These are phyloP conservation scores for Microctenopoma lineatum DNA, from an alignment of 2,797 vertebrate genomes.

Conservation along the genomic window DNA sequence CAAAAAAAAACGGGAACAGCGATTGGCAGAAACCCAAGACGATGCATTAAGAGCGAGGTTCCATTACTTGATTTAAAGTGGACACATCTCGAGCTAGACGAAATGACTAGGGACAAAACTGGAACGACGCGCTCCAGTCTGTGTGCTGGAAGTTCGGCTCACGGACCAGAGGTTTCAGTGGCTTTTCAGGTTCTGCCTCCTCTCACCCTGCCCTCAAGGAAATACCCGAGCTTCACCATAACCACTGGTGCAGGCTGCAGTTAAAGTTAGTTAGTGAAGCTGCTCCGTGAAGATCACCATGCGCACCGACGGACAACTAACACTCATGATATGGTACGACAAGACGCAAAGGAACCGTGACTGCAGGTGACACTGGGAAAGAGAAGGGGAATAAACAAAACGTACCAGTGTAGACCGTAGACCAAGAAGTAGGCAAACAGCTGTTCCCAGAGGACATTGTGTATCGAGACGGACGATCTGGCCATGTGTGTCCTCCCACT, in stretches of 20 bases:
- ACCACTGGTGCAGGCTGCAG: conserved; percentile 9
- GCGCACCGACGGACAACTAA: no score
- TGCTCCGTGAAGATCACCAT: neutral
- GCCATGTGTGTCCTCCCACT: conserved; percentile 22
- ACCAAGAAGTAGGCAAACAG: neutral
- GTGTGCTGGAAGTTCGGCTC: neutral
- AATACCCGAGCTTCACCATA: conserved; percentile 20
- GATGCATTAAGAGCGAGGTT: conserved; percentile 1
- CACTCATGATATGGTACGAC: no score
- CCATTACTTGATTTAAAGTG: conserved; percentile 17
- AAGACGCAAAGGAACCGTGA: no score
- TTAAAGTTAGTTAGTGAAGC: conserved; percentile 1
- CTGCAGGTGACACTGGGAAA: no score
- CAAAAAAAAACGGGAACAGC: conserved; percentile 12
- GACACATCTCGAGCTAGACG: neutral
- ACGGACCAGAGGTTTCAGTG: neutral
- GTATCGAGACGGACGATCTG: conserved; percentile 31
- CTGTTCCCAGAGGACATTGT: conserved; percentile 43
- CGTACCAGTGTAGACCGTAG: no score
- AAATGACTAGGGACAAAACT: conserved; percentile 32
- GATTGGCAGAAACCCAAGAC: conserved; percentile 27
- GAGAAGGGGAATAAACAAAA: no score
- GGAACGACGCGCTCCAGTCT: neutral
- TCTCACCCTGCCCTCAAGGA: neutral
- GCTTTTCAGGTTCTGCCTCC: conserved; percentile 19